Conservation (phyloP, 2,113 vertebrate species). For the Galeopterus variegatus region DNA sequence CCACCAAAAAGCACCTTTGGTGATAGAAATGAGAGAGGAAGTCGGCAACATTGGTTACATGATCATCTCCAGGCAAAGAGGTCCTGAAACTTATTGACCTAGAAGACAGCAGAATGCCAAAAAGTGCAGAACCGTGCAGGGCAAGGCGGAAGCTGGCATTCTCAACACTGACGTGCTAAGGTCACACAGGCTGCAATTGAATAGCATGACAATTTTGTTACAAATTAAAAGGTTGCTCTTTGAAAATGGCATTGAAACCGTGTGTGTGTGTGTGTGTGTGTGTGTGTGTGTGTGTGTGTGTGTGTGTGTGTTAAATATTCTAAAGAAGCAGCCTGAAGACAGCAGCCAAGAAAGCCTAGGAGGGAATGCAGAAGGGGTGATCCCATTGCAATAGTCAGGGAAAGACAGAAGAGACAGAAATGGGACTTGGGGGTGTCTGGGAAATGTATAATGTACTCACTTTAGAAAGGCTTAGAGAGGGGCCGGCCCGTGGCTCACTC, state of each 20-base stretch:
- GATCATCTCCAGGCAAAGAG: background rate
- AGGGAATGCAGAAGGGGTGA: background rate
- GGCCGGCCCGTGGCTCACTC: no score
- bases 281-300: background rate
- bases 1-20: slow-evolving; percentile 1
- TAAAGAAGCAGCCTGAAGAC: background rate
- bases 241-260: background rate
- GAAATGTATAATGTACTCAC: slow-evolving; percentile 17
- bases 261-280: background rate
- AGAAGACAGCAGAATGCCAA: background rate
- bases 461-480: background rate
- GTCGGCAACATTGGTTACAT: background rate
- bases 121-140: background rate
- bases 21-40: background rate
- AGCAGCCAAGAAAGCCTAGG: background rate
- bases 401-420: background rate
- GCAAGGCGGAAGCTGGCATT: background rate
- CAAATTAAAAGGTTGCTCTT: slow-evolving; percentile 8
- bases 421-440: background rate
- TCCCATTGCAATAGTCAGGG: background rate
- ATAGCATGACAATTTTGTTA: background rate
- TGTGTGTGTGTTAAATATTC: background rate
- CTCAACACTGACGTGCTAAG: background rate
- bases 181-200: background rate
- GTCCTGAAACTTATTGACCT: background rate